Percentiles rank a stretch among this genome's conserved stretches.
These are phyloP conservation scores for Drosophila limbata DNA, from an alignment of 2,888 invertebrate species.

Conservation along the genomic window DNA sequence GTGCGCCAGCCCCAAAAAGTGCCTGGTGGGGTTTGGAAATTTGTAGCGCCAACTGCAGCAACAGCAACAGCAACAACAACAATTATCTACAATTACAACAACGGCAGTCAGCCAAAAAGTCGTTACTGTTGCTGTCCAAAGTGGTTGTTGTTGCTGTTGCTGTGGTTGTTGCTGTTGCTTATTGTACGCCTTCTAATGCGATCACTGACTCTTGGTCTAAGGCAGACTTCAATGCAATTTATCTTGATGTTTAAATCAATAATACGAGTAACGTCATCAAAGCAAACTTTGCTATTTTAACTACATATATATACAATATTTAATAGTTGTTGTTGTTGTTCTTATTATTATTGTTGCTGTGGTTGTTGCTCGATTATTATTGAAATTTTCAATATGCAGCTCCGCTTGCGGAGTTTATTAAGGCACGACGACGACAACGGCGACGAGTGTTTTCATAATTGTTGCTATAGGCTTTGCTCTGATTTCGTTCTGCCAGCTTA, in stretches of 20 bases:
- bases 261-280: slow-evolving; percentile 76
- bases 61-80: slow-evolving; percentile 63
- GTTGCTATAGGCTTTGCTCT: slow-evolving; percentile 78
- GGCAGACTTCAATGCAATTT: slow-evolving; percentile 79
- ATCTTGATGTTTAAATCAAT: slow-evolving; percentile 85
- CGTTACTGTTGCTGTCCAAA: slow-evolving; percentile 61
- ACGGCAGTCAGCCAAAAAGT: slow-evolving; percentile 67
- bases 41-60: slow-evolving; percentile 68
- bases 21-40: slow-evolving; percentile 78
- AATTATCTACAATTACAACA: slow-evolving; percentile 79
- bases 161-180: slow-evolving; percentile 17
- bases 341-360: slow-evolving; percentile 31
- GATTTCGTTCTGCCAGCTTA: slow-evolving; percentile 69
- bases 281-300: slow-evolving; percentile 39
- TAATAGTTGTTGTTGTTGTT: slow-evolving; percentile 52
- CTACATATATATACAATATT: slow-evolving; percentile 24
- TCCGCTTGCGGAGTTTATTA: slow-evolving; percentile 69
- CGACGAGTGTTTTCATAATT: slow-evolving; percentile 74
- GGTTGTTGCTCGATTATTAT: slow-evolving; percentile 57
- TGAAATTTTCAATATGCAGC: slow-evolving; percentile 69
- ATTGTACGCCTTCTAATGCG: slow-evolving; percentile 58
- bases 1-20: slow-evolving; percentile 74
- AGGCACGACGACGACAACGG: slow-evolving; percentile 59
- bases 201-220: slow-evolving; percentile 49
- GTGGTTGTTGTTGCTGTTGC: slow-evolving; percentile 17